A percentile compares a stretch with the other conserved stretches of the same genome.
phyloP scores from a whole-genome alignment of 2,113 vertebrate species.

The Eretmochelys imbricata region DNA sequence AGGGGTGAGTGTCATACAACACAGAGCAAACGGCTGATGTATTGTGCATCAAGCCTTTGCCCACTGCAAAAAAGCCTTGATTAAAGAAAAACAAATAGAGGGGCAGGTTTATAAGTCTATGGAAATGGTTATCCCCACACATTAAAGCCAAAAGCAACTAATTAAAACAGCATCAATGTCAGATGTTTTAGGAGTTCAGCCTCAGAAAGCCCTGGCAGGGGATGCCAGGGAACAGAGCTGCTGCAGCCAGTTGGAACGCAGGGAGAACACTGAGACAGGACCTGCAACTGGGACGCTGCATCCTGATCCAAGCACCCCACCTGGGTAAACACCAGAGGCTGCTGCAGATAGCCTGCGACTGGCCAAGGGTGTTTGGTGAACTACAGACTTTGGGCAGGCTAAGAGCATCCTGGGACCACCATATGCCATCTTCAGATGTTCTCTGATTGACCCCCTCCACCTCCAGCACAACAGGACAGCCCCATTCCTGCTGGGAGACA shows the following conservation, averaged over 20 bases:
- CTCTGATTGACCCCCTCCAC: not conserved
- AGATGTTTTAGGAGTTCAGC: conserved; percentile 22
- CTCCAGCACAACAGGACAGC: not conserved
- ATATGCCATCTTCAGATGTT: not conserved
- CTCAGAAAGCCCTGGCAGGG: not conserved
- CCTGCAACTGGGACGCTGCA: fast-evolving
- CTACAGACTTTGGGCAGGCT: not conserved
- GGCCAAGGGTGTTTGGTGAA: not conserved
- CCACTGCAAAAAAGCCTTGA: not conserved
- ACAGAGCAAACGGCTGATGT: not conserved
- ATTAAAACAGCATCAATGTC: conserved; percentile 73
- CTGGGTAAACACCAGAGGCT: not conserved
- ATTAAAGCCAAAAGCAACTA: conserved; percentile 59
- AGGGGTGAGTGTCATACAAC: not conserved
- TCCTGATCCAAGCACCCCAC: not conserved
- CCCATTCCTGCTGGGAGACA: fast-evolving
- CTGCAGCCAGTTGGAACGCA: not conserved
- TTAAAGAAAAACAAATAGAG: not conserved
- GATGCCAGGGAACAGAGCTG: not conserved
- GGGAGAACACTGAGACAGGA: not conserved
- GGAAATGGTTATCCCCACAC: conserved; percentile 59
- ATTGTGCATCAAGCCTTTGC: not conserved
- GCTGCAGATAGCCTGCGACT: not conserved
- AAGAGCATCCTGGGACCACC: not conserved
- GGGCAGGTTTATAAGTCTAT: conserved; percentile 38